phyloP scores from a whole-genome alignment of 2,888 invertebrate genomes.

The Cataglyphis albicans region DNA sequence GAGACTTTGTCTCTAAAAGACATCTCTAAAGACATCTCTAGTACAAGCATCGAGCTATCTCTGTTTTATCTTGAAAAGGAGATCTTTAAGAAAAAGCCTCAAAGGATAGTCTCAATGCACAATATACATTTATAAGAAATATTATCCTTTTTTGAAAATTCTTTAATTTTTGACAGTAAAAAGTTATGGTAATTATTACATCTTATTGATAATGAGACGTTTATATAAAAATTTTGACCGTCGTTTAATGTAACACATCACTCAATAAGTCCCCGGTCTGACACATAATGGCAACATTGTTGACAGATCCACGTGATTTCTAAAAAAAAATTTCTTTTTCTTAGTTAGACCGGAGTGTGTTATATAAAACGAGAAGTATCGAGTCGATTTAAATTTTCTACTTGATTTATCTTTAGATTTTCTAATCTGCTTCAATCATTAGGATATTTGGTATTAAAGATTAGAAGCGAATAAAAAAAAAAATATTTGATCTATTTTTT shows the following conservation, averaged over 20 bases:
- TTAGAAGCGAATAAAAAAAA: not conserved
- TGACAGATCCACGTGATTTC: too few relatives aligned
- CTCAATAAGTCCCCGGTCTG: too few relatives aligned
- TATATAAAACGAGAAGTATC: not conserved
- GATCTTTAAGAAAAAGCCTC: slow-evolving; percentile 1
- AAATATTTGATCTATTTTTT: not conserved
- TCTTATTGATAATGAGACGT: too few relatives aligned
- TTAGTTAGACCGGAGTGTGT: too few relatives aligned
- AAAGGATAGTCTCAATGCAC: not conserved
- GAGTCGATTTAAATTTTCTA: not conserved
- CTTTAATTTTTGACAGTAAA: not conserved
- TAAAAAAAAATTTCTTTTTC: too few relatives aligned
- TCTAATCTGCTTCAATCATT: not conserved
- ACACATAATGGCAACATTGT: too few relatives aligned
- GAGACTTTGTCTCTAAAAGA: not conserved
- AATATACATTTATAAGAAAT: not conserved
- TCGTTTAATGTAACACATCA: not conserved
- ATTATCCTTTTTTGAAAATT: not conserved
- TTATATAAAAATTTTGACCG: not conserved
- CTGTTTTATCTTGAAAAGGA: slow-evolving; percentile 3
- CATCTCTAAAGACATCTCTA: not conserved
- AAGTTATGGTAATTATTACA: not conserved
- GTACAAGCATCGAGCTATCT: slow-evolving; percentile 10
- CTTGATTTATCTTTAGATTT: not conserved
- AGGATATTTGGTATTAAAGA: not conserved